Evolutionary conservation across 2,888 invertebrate genomes (phyloP).

Genomic region (Cheilosia impressa): DNA sequence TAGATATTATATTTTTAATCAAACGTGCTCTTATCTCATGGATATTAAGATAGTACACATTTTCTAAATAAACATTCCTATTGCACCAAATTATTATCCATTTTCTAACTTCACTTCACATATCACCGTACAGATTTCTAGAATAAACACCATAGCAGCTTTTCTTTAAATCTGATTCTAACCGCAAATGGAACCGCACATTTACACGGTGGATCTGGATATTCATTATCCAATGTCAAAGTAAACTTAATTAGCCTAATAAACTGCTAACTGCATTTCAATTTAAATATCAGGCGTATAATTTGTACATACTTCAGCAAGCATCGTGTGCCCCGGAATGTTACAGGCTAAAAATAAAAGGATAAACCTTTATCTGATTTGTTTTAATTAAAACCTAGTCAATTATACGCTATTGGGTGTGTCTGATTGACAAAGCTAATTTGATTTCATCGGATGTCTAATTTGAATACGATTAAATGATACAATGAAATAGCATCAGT

Average conservation of each 20-base stretch:
- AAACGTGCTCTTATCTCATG: no score
- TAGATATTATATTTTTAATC: no score
- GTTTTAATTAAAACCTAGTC: constrained; percentile 54
- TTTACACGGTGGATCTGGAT: background rate
- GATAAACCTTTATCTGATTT: constrained; percentile 41
- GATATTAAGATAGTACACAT: no score
- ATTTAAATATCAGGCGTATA: constrained; percentile 24
- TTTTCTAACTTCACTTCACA: no score
- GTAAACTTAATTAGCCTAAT: constrained; percentile 53
- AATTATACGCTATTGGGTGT: constrained; percentile 39
- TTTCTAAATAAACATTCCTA: no score
- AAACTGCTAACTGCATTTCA: constrained; percentile 50
- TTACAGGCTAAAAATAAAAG: constrained; percentile 13
- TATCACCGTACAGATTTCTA: no score
- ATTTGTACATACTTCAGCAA: constrained; percentile 14
- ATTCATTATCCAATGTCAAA: constrained; percentile 6
- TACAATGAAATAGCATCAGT: constrained; percentile 30
- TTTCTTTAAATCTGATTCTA: background rate
- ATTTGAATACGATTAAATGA: constrained; percentile 60
- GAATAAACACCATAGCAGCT: background rate
- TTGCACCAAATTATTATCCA: no score
- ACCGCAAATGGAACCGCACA: background rate
- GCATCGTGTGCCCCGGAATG: background rate
- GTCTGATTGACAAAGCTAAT: constrained; percentile 63
- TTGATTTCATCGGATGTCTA: constrained; percentile 41